Percentiles rank a stretch among this genome's conserved stretches.
Conservation (phyloP, 1,140 invertebrate species). For the Drosophila persimilis region DNA sequence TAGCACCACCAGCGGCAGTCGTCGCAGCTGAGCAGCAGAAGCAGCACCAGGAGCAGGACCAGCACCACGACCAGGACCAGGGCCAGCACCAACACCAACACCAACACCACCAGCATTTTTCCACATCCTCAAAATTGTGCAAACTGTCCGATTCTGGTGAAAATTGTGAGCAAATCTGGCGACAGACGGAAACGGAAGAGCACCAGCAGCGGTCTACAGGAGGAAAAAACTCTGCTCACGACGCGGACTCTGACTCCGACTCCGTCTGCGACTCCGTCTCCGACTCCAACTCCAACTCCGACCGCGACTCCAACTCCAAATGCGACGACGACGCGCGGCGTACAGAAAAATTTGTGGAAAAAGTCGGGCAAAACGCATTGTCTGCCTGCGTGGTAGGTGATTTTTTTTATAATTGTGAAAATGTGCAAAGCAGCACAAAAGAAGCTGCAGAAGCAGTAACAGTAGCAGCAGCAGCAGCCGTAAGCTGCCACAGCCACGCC, state of each 20-base stretch:
- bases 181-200: neutral
- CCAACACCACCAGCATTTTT: conserved; percentile 23
- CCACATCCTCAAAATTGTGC: neutral
- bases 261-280: too few relatives aligned
- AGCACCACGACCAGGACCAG: conserved; percentile 57
- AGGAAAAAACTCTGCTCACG: neutral
- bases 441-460: conserved; percentile 12
- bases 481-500: neutral
- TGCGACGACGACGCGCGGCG: conserved; percentile 52
- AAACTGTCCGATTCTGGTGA: conserved; percentile 31
- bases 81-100: conserved; percentile 12
- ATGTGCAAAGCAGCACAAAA: conserved; percentile 59
- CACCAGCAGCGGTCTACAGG: conserved; percentile 10
- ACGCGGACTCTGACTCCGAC: too few relatives aligned
- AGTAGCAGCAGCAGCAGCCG: conserved; percentile 6
- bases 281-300: too few relatives aligned
- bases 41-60: conserved; percentile 47
- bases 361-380: conserved; percentile 35
- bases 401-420: conserved; percentile 61
- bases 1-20: conserved; percentile 56
- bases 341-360: conserved; percentile 76
- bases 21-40: conserved; percentile 76
- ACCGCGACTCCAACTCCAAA: neutral
- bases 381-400: conserved; percentile 28
- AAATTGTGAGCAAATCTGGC: conserved; percentile 27